Evolutionary conservation across 2,797 vertebrate genomes (phyloP).

Genomic region (Lycodopsis pacificus): DNA sequence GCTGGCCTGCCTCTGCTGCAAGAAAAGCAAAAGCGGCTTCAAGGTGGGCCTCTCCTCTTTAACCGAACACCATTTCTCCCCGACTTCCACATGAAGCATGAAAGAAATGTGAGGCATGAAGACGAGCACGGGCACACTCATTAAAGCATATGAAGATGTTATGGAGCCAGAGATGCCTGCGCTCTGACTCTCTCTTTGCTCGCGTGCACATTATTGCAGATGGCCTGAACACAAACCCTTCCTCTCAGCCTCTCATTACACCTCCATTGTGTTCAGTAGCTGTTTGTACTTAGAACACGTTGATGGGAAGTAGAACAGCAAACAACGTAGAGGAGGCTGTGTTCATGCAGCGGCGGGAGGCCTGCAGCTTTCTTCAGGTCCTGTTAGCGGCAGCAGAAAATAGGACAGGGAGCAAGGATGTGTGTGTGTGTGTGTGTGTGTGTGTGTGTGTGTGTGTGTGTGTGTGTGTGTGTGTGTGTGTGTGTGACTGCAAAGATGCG

Average conservation of each 20-base stretch:
- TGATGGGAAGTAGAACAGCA: constrained; percentile 1
- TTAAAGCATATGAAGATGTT: not conserved
- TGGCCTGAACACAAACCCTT: not conserved
- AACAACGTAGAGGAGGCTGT: constrained; percentile 11
- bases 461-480: not conserved
- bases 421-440: not conserved
- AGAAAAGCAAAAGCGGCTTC: constrained; percentile 91
- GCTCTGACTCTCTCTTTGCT: not conserved
- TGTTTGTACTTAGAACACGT: not conserved
- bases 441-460: too few species aligned
- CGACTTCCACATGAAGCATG: not conserved
- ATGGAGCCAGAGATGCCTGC: not conserved
- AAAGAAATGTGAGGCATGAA: not conserved
- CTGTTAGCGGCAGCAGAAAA: constrained; percentile 41
- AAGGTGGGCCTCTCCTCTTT: constrained; percentile 85
- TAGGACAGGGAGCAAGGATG: constrained; percentile 29
- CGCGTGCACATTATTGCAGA: constrained; percentile 3
- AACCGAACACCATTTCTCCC: not conserved
- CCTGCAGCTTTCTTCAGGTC: constrained; percentile 33
- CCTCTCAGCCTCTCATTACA: constrained; percentile 3
- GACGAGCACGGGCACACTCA: not conserved
- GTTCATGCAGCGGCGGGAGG: constrained; percentile 7
- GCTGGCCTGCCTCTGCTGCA: constrained; percentile 95
- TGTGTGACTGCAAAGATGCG: not conserved
- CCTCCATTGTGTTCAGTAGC: not conserved